These are phyloP conservation scores for Ryuthela nishihirai DNA, from an alignment of 2,888 invertebrate genomes.

Conservation along the genomic window DNA sequence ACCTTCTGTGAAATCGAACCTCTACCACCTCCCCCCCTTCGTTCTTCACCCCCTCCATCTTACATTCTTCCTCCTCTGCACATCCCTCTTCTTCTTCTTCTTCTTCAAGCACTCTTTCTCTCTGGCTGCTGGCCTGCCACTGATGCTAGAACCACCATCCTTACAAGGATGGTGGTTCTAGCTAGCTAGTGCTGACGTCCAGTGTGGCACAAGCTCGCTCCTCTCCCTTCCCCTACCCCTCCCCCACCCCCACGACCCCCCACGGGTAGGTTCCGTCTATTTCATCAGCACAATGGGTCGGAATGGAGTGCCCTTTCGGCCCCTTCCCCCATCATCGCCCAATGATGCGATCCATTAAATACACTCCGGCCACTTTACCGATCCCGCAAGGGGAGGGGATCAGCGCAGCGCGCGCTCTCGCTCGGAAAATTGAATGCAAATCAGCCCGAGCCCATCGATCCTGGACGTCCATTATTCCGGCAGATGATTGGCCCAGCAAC, in stretches of 20 bases:
- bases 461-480: constrained; percentile 31
- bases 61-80: too few relatives aligned
- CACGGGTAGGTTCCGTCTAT: constrained; percentile 10
- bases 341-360: constrained; percentile 40
- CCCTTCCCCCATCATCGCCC: constrained; percentile 38
- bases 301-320: constrained; percentile 38
- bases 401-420: constrained; percentile 12
- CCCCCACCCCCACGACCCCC: not conserved
- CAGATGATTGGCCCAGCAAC: constrained; percentile 37
- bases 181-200: too few relatives aligned
- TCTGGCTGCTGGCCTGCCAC: too few relatives aligned
- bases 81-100: too few relatives aligned
- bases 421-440: constrained; percentile 40
- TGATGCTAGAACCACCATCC: too few relatives aligned
- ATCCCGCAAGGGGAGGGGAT: not conserved
- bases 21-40: too few relatives aligned
- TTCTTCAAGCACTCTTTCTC: too few relatives aligned
- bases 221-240: constrained; percentile 4
- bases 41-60: too few relatives aligned
- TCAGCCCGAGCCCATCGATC: constrained; percentile 31
- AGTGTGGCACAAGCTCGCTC: constrained; percentile 12
- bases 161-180: too few relatives aligned
- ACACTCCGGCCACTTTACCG: constrained; percentile 35
- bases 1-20: too few relatives aligned
- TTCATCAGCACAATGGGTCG: constrained; percentile 33